Evolutionary conservation across 2,797 vertebrate genomes (phyloP).

Genomic region (Borostomias antarcticus): DNA sequence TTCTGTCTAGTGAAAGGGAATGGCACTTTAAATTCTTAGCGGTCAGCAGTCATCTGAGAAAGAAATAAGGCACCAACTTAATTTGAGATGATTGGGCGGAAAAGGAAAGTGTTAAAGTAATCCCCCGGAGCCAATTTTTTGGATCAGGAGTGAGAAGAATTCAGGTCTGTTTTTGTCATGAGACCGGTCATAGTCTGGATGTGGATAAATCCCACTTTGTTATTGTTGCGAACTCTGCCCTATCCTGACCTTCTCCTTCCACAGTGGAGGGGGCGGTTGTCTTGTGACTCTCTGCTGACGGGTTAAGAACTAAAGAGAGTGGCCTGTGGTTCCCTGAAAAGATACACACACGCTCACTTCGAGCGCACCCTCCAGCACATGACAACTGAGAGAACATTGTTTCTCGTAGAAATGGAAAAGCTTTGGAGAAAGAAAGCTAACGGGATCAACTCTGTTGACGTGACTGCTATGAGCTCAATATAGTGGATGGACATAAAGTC

Average conservation of each 20-base stretch:
- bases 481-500: background rate
- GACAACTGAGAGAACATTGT: background rate
- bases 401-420: background rate
- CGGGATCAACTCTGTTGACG: background rate
- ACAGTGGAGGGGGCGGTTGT: background rate
- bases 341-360: background rate
- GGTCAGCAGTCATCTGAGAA: background rate
- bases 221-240: background rate
- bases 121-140: constrained; percentile 5
- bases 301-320: constrained; percentile 7
- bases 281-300: constrained; percentile 27
- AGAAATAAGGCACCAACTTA: background rate
- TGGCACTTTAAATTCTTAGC: background rate
- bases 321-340: background rate
- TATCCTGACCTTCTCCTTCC: background rate
- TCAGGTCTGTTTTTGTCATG: constrained; percentile 1
- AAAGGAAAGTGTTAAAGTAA: background rate
- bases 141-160: background rate
- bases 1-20: background rate
- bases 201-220: constrained; percentile 7
- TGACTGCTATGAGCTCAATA: background rate
- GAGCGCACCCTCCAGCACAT: background rate
- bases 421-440: background rate
- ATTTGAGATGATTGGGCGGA: background rate
- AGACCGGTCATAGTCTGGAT: background rate